Conservation (phyloP, 2,797 vertebrate species). For the Hydrolagus colliei region DNA sequence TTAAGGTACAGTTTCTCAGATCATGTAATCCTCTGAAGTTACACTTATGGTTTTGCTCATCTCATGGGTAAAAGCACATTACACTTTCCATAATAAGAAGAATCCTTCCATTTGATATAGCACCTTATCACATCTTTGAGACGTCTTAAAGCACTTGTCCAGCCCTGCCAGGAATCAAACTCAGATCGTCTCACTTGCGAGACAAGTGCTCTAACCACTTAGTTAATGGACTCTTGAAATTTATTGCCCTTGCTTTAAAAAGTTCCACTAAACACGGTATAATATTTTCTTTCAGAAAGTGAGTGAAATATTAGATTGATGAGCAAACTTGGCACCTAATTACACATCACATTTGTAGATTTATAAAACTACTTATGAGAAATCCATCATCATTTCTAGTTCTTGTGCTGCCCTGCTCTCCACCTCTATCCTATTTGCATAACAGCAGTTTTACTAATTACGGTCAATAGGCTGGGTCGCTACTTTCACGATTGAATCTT, state of each 20-base stretch:
- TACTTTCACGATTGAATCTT: background rate
- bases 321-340: background rate
- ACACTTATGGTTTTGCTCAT: background rate
- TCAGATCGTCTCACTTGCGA: too few species aligned
- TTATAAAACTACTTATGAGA: too few species aligned
- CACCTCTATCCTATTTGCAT: background rate
- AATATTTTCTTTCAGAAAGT: background rate
- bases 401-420: background rate
- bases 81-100: too few species aligned
- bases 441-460: background rate
- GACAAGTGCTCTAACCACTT: too few species aligned
- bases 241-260: background rate
- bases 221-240: too few species aligned
- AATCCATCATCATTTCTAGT: background rate
- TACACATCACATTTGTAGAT: background rate
- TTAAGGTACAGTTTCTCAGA: background rate
- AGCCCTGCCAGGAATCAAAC: too few species aligned
- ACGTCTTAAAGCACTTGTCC: too few species aligned
- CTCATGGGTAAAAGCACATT: background rate
- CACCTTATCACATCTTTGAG: too few species aligned
- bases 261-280: background rate
- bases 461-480: background rate
- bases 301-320: background rate
- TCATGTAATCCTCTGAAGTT: background rate
- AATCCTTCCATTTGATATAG: too few species aligned